Base-by-base conservation (phyloP, 2,797 vertebrate species). In the Clarias platycephalus region DNA sequence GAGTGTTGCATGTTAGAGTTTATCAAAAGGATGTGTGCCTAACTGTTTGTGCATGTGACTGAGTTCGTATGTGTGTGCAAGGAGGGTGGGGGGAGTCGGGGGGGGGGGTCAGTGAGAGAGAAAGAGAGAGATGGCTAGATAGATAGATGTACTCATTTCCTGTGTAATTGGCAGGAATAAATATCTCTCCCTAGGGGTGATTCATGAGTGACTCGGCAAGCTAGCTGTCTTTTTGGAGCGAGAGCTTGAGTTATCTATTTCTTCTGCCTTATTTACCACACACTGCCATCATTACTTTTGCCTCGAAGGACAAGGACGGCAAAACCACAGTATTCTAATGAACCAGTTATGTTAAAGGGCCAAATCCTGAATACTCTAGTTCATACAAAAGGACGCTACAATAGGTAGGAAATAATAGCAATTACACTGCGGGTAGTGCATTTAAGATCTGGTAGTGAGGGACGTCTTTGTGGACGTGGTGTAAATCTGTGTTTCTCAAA, bases 141-240 rank as follows among this genome's bases (percentile, higher is more conserved):
- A 81, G 67, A 85, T 81, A 82, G 60, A 85, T 74, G 75, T 76
- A 63, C 70, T 87, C 67, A 90, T 91, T 90, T 90, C 84, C 88
- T 87, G 80, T 5, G 78, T 88, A 86, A 87, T 88, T 89, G 88
- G 76, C 82, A 91, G 89, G 83, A 81, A 40, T 84, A 87, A 83
- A 86, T 88, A 86, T 89, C 87, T 90, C 82, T 49, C 1, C 58
- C 66, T 1, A 13, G 4, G 44, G 84, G 81, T 86, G 88, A 90
- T 89, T 90, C 89, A 88, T 86, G 87, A 79, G 3, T 78, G 80
- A 88, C 82, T 70, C 82, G 81, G 86, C 81, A 81, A 78, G 81
- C 88, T 86, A 88, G 88, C 86, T 87, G 87, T 87, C 67, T 82
- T 87, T 64, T n/a, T 22, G 53, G 86, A 86, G 88, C 87, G 87